phyloP scores from a whole-genome alignment of 2,888 invertebrate species.

The Carpatolechia fugitivella region DNA sequence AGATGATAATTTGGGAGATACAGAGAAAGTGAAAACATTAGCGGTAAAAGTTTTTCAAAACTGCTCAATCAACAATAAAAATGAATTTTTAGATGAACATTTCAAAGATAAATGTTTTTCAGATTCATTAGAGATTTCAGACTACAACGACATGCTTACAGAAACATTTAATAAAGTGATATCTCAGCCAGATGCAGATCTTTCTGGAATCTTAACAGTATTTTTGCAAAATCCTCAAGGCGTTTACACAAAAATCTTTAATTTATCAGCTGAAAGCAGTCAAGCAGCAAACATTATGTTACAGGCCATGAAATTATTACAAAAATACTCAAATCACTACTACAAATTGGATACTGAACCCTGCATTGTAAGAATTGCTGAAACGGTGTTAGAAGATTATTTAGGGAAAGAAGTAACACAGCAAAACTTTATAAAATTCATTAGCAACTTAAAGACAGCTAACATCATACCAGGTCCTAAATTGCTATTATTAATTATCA shows the following conservation, averaged over 20 bases:
- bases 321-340: constrained; percentile 51
- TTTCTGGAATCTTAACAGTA: constrained; percentile 46
- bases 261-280: constrained; percentile 49
- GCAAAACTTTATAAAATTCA: constrained; percentile 51
- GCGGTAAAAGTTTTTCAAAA: constrained; percentile 48
- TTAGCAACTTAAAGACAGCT: constrained; percentile 45
- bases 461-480: constrained; percentile 47
- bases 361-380: constrained; percentile 45
- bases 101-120: constrained; percentile 46
- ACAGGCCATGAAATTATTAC: constrained; percentile 47
- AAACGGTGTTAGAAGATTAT: constrained; percentile 37
- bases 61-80: constrained; percentile 41
- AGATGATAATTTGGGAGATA: constrained; percentile 33
- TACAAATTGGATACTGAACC: constrained; percentile 57
- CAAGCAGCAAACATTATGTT: constrained; percentile 58
- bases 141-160: constrained; percentile 43
- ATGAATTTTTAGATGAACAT: constrained; percentile 45
- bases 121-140: constrained; percentile 37
- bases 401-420: constrained; percentile 43
- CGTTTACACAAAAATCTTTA: constrained; percentile 54
- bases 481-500: constrained; percentile 54
- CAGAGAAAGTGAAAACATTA: constrained; percentile 35
- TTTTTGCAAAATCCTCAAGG: constrained; percentile 61
- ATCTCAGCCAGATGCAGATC: constrained; percentile 40
- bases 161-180: constrained; percentile 65